Base-by-base conservation (phyloP, 2,113 vertebrate species). In the Rhynchomys soricoides region DNA sequence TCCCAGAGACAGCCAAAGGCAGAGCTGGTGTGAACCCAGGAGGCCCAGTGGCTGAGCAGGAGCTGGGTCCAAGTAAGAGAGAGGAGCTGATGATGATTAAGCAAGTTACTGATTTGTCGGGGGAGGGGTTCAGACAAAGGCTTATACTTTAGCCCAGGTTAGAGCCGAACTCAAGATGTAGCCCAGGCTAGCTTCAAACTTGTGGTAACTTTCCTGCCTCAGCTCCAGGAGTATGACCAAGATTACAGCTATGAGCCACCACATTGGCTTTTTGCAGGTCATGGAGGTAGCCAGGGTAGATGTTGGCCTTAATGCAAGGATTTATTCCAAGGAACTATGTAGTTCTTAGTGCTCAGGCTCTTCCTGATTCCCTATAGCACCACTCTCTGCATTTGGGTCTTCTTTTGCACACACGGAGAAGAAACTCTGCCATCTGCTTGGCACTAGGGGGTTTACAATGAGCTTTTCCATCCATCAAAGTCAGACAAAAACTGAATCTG, bases 381-480 rank as follows among this genome's bases (percentile, higher is more conserved):
- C 6, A 16, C 26, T 6, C 24, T 29, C 45, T 0, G 11, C 11
- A 4, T 24, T 26, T 7, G 34, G 37, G n/a, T 17, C 66, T 43
- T 31, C 62, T 74, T 29, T 85, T 5, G 7, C 59, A 12, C 2
- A 0, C 5, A 0, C 37, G 3, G 8, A 40, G 50, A 62, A 71
- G 71, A 86, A 90, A 74, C 21, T 13, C 37, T 52, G 1, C 29
- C 21, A 4, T 57, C 71, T 78, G 50, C 48, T 21, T 29, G 43
- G 4, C 29, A 66, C 79, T 40, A 81, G 3, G 22, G 62, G 3
- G 6, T 45, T 87, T 71, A 48, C 37, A 59, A 55, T 40, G n/a
- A 40, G 55, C 75, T 82, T 82, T 85, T 59, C 81, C 87, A 82
- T 31, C n/a, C 95, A 86, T 66, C 77, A 86, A 77, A 91, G 86